A percentile compares a stretch with the other conserved stretches of the same genome.
These are phyloP conservation scores for Metopolophium dirhodum DNA, from an alignment of 1,140 invertebrate genomes.

Conservation along the genomic window DNA sequence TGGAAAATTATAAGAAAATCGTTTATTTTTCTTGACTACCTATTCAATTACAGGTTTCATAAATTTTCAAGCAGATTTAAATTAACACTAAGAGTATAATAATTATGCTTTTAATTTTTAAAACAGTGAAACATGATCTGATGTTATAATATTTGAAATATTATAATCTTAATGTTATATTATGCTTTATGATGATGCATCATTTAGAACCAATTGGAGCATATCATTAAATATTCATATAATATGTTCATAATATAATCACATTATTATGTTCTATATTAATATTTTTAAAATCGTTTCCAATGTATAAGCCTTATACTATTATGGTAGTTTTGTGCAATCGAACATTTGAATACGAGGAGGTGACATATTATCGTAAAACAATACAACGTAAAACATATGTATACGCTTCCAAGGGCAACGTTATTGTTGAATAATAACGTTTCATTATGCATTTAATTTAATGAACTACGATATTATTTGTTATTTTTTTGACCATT, in stretches of 20 bases:
- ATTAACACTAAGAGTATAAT: background rate
- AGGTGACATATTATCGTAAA: background rate
- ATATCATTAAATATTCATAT: no score
- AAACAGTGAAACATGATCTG: background rate
- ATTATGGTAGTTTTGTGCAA: background rate
- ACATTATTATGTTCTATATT: no score
- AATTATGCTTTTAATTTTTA: background rate
- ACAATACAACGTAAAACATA: background rate
- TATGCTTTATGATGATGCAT: background rate
- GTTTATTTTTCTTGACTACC: no score
- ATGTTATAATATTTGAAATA: background rate
- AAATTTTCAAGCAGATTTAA: background rate
- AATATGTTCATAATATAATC: no score
- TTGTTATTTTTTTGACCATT: background rate
- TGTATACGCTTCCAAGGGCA: background rate
- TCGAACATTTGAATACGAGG: background rate
- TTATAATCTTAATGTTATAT: background rate
- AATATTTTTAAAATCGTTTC: background rate
- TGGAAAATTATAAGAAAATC: no score
- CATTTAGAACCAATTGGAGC: background rate
- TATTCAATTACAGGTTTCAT: background rate
- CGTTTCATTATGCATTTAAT: background rate
- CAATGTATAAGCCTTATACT: background rate
- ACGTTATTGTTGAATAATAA: slow-evolving; percentile 17
- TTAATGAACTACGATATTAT: background rate